These are phyloP conservation scores for human (Homo sapiens) DNA, from an alignment of 2,113 vertebrate species.

Conservation along the genomic window GRCh38 chr3:79664501-79665000, in stretches of 20 bases:
- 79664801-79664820: not conserved
- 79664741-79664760: not conserved
- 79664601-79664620: not conserved
- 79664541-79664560: not conserved
- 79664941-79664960: not conserved
- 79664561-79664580: not conserved
- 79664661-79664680: not conserved
- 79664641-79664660: not conserved
- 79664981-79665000: not conserved
- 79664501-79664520: not conserved
- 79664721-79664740: not conserved
- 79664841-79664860: constrained; percentile 8
- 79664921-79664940: not conserved
- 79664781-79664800: not conserved
- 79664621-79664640: not conserved
- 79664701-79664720: not conserved
- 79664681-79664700: not conserved
- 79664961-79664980: not conserved
- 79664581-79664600: not conserved
- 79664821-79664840: not conserved
- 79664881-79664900: not conserved
- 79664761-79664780: not conserved
- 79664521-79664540: not conserved
- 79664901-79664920: not conserved
- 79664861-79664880: not conserved